Base-by-base conservation (phyloP, 2,797 vertebrate species). In the Gobio occitaniae region DNA sequence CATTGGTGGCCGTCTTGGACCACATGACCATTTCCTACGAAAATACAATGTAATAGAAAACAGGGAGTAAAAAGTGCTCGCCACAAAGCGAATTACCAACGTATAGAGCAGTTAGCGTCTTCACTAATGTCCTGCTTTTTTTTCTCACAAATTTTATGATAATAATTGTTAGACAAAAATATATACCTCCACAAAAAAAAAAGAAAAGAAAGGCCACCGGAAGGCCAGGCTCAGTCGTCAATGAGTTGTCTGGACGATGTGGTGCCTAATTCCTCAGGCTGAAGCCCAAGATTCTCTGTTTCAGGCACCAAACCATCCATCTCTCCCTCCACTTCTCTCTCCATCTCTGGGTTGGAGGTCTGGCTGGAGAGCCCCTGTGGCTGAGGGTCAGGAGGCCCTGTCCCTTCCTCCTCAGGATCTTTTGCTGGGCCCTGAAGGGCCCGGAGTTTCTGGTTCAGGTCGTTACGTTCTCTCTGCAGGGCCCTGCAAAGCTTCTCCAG, bases 401-500 rank as follows among this genome's bases (percentile, higher is more conserved):
- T 32, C 5, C 78, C 81, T 84, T 95, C 91, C 87, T 95, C 94
- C 70, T 88, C 90, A 11, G 41, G 77, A 74, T 88, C 78, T 72
- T 87, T 86, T 6, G 32, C 84, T 44, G 92, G 88, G 89, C 96
- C 96, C 92, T 97, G 96, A 29, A 99, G 95, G 85, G 96, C 92
- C 89, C 96, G 95, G 81, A 99, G 96, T 80, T 96, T 97, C 93
- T 97, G 97, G 74, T 96, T 99, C 84, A 99, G 96, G 94, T 99
- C 98, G 0, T 99, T 99, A 80, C 98, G 95, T 90, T 99, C 98
- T 21, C 95, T 98, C 92, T 99, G 98, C 91, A 99, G 95, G 47
- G 98, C 98, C 90, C 97, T 92, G 92, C 98, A 99, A n/a, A 99
- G 94, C 93, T 98, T 96, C 94, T 99, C 97, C 95, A 99, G 92